Conservation (phyloP, 1,140 invertebrate species). For the Daktulosphaira vitifoliae region DNA sequence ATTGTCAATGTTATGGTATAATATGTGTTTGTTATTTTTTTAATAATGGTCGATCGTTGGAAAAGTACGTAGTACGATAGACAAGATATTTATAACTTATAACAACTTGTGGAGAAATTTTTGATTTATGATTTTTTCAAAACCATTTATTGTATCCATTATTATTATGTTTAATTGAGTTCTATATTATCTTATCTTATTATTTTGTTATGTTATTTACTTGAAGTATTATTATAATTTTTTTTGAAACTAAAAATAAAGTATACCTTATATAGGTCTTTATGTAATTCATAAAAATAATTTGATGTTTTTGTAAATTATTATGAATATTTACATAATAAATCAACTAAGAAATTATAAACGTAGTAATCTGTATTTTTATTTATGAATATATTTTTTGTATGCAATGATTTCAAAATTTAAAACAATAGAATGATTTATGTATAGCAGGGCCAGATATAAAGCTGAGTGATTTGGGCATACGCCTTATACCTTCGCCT, state of each 20-base stretch:
- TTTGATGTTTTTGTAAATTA: constrained; percentile 26
- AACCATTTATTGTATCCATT: constrained; percentile 21
- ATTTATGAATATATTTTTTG: too few relatives aligned
- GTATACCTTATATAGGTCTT: not conserved
- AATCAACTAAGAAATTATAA: not conserved
- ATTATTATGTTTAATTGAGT: constrained; percentile 19
- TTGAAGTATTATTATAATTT: constrained; percentile 17
- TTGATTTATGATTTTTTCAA: constrained; percentile 23
- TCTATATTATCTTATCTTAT: constrained; percentile 15
- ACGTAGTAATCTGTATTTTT: too few relatives aligned
- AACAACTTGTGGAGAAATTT: constrained; percentile 13
- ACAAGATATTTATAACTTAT: constrained; percentile 22
- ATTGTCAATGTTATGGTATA: constrained; percentile 14
- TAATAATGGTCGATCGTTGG: constrained; percentile 9
- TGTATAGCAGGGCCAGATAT: too few relatives aligned
- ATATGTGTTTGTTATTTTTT: constrained; percentile 17
- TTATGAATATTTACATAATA: constrained; percentile 28
- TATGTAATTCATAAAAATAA: constrained; percentile 11
- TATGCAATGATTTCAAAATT: too few relatives aligned
- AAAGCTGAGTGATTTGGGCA: too few relatives aligned
- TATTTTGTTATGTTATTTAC: constrained; percentile 25
- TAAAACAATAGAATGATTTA: too few relatives aligned
- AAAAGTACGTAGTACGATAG: constrained; percentile 1
- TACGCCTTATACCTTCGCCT: too few relatives aligned
- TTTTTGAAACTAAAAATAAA: constrained; percentile 14